A percentile compares a stretch with the other conserved stretches of the same genome.
Evolutionary conservation across 2,113 vertebrate genomes (phyloP).

Genomic region (Cinclus cinclus): DNA sequence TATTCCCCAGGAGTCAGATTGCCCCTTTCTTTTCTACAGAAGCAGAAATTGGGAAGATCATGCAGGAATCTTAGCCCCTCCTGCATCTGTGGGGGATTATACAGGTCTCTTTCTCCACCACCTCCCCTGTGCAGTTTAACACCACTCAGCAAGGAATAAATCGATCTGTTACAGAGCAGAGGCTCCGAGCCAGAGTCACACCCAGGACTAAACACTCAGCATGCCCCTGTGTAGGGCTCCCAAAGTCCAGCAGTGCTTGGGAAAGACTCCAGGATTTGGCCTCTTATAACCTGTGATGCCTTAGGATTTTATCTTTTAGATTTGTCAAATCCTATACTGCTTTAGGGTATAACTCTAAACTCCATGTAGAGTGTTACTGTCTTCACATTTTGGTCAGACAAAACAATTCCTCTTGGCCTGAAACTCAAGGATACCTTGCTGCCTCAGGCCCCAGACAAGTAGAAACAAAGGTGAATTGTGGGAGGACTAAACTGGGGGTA

Average conservation of each 20-base stretch:
- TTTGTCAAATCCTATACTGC: not conserved
- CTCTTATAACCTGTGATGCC: not conserved
- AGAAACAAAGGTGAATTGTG: not conserved
- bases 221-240: not conserved
- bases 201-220: not conserved
- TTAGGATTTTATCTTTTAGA: not conserved
- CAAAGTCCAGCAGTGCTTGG: not conserved
- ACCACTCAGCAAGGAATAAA: not conserved
- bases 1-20: constrained; percentile 21
- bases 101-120: accelerated
- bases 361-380: too few species aligned
- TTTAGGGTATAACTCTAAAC: not conserved
- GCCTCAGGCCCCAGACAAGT: not conserved
- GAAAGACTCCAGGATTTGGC: not conserved
- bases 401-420: not conserved
- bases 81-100: not conserved
- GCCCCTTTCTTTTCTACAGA: not conserved
- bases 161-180: accelerated
- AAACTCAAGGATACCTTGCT: not conserved
- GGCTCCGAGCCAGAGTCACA: not conserved
- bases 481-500: not conserved
- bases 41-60: not conserved
- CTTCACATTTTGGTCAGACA: not conserved
- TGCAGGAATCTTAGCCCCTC: not conserved
- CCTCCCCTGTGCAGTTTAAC: not conserved